These are phyloP conservation scores for Drosophila kohkoa DNA, from an alignment of 1,140 invertebrate genomes.

Conservation along the genomic window DNA sequence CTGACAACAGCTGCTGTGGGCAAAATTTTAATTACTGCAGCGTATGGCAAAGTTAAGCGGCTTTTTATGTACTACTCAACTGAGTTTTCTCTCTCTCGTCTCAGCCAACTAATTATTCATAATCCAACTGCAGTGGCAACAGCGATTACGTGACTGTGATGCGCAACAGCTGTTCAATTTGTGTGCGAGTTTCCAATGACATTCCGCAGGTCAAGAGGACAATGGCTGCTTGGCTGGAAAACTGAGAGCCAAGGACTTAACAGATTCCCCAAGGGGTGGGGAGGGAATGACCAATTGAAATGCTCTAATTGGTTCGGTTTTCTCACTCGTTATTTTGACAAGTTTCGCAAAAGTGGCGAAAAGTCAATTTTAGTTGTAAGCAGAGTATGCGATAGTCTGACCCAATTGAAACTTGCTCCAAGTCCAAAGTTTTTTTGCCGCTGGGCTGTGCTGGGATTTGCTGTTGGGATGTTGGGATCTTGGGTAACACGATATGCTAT, in stretches of 20 bases:
- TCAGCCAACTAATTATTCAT: conserved; percentile 13
- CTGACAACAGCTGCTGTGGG: conserved; percentile 19
- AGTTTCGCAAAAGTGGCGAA: neutral
- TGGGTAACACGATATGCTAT: conserved; percentile 63
- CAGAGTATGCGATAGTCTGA: neutral
- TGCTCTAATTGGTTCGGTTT: conserved; percentile 1
- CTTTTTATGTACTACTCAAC: conserved; percentile 14
- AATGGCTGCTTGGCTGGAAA: conserved; percentile 2
- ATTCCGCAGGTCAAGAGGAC: neutral
- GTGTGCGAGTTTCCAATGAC: conserved; percentile 30
- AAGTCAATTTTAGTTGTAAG: neutral
- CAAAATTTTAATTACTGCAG: conserved; percentile 23
- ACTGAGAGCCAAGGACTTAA: conserved; percentile 5
- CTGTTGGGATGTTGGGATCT: conserved; percentile 23
- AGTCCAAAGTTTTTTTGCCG: neutral
- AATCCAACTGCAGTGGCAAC: neutral
- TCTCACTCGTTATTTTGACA: neutral
- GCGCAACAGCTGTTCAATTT: conserved; percentile 55
- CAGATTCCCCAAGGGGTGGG: neutral
- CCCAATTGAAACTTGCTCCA: neutral
- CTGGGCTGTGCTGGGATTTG: neutral
- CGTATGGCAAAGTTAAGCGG: conserved; percentile 8
- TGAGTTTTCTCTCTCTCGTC: neutral
- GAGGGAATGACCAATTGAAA: neutral
- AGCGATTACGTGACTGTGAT: conserved; percentile 30